Conservation (phyloP, 2,888 invertebrate genomes). For the Uropetala carovei region DNA sequence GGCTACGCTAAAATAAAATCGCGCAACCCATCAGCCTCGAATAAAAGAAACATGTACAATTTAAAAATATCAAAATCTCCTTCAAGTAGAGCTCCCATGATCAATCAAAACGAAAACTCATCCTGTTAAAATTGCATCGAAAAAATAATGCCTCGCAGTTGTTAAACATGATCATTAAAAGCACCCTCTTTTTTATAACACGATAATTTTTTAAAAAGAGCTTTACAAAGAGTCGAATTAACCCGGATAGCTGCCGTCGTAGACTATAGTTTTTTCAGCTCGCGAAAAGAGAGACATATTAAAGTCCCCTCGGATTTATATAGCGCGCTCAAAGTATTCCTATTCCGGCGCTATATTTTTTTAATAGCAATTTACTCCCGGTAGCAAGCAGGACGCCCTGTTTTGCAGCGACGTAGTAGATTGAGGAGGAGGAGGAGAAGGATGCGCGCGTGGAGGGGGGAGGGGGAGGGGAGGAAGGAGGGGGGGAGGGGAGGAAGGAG, state of each 20-base stretch:
- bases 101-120: too few relatives aligned
- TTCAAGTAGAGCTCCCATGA: too few relatives aligned
- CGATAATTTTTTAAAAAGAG: too few relatives aligned
- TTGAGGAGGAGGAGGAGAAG: neutral
- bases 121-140: too few relatives aligned
- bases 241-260: neutral
- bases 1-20: too few relatives aligned
- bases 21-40: too few relatives aligned
- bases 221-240: neutral
- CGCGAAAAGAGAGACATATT: neutral
- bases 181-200: too few relatives aligned
- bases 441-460: neutral
- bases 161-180: too few relatives aligned
- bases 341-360: neutral
- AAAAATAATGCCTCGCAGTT: too few relatives aligned
- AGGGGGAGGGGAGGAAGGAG: neutral
- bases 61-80: too few relatives aligned
- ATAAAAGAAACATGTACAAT: too few relatives aligned
- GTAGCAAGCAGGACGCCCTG: neutral
- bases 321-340: neutral
- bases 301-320: neutral
- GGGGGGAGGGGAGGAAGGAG: neutral
- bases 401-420: too few relatives aligned
- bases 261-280: neutral
- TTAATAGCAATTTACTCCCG: slow-evolving; percentile 2